Evolutionary conservation across 2,797 vertebrate genomes (phyloP), one percentile per base, ranked within the genome.

Genomic region (Eremophila alpestris): DNA sequence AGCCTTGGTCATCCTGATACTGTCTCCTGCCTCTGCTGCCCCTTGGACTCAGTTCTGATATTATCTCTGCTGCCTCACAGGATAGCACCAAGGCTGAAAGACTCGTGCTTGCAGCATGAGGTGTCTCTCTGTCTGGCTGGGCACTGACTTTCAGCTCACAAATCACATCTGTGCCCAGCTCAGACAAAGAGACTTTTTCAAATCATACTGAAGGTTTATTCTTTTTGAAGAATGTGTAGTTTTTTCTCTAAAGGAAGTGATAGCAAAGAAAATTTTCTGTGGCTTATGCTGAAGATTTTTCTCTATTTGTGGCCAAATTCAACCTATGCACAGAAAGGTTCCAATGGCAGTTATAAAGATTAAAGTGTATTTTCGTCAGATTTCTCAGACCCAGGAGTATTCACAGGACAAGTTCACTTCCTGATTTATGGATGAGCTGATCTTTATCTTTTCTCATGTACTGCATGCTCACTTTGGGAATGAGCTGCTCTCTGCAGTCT

Each of bases 81-180:
- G 29, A 21, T 32, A 49, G 52, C 16, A 55, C 4, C n/a, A 13
- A 77, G 43, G 68, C 79, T 16, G 52, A 63, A 65, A 24, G 29
- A 2, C 24, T 51, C n/a, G 19, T 5, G 7, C 9, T 4, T 4
- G 40, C 48, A 30, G 24, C 2, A 2, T 30, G 29, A 54, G 14
- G 26, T 54, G 13, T 30, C 15, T 40, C 10, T 55, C 77, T 38
- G 9, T 22, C 51, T 43, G 11, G 2, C 11, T 89, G 67, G 32
- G 21, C 18, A 38, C 48, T 43, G 40, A 20, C 34, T 75, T 62
- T 58, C 32, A 55, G 38, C 54, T 90, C 56, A 32, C 27, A 43
- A 30, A 74, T n/a, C 26, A 40, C 29, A 18, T 45, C 64, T 71
- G 26, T 55, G 17, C 21, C 10, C 46, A 54, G 23, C 52, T 73